These are phyloP conservation scores for Lepidocyrtinus sp. DNA, from an alignment of 2,888 invertebrate species.

Conservation along the genomic window DNA sequence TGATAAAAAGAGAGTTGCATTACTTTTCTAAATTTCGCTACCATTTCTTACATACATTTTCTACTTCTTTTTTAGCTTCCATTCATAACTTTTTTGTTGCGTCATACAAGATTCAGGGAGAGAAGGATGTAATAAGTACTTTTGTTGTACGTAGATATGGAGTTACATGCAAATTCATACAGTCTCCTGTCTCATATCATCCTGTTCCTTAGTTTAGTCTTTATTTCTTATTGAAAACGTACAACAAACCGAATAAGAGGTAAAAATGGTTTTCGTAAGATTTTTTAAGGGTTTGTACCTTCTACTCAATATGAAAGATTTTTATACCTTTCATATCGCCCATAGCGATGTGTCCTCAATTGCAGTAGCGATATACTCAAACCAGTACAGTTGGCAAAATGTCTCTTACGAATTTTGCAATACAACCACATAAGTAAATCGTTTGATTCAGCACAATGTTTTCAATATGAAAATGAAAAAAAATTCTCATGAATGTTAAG, in stretches of 20 bases:
- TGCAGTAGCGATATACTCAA: conserved; percentile 22
- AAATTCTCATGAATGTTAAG: neutral
- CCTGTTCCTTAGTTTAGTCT: too few species aligned
- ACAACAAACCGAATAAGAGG: too few species aligned
- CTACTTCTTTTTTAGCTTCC: neutral
- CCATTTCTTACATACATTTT: too few species aligned
- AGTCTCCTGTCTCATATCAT: too few species aligned
- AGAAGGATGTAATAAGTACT: too few species aligned
- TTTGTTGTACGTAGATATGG: too few species aligned
- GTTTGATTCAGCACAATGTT: neutral
- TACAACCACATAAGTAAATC: neutral
- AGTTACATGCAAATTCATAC: too few species aligned
- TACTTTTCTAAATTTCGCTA: too few species aligned
- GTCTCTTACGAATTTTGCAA: neutral
- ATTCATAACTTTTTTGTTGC: neutral
- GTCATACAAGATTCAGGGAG: too few species aligned
- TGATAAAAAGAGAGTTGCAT: too few species aligned
- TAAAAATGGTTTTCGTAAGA: too few species aligned
- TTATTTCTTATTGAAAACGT: conserved; percentile 13
- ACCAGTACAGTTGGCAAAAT: conserved; percentile 2
- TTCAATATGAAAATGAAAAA: conserved; percentile 5
- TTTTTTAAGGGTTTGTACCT: too few species aligned
- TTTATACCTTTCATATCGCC: conserved; percentile 30
- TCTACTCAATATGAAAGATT: conserved; percentile 12
- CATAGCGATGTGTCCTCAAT: conserved; percentile 35